Conservation (phyloP, 2,888 invertebrate genomes). For the Cerastis rubricosa region DNA sequence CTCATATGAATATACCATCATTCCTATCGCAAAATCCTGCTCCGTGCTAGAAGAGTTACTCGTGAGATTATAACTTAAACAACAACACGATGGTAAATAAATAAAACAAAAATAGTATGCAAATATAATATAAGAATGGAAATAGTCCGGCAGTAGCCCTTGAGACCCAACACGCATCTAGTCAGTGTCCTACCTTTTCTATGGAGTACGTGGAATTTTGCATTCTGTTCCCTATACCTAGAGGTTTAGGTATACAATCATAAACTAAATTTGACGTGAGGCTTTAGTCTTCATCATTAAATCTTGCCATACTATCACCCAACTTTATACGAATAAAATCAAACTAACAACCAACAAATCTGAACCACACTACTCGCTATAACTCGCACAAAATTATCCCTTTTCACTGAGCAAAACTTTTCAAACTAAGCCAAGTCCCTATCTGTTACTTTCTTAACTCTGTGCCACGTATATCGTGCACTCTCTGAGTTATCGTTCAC, state of each 20-base stretch:
- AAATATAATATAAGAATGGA: too few species aligned
- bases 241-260: too few species aligned
- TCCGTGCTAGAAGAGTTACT: neutral
- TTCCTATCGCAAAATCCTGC: neutral
- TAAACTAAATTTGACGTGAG: neutral
- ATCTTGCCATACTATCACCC: neutral
- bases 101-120: too few species aligned
- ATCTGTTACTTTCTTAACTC: conserved; percentile 64
- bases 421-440: conserved; percentile 41
- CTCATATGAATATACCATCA: neutral
- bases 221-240: neutral
- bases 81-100: neutral
- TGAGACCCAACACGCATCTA: neutral
- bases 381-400: conserved; percentile 54
- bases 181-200: too few species aligned
- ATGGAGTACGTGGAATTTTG: neutral
- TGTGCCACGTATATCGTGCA: conserved; percentile 62
- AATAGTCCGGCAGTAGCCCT: neutral
- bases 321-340: conserved; percentile 13
- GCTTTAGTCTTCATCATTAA: neutral
- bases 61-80: neutral
- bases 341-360: conserved; percentile 32
- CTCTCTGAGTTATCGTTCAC: conserved; percentile 64
- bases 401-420: conserved; percentile 49
- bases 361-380: conserved; percentile 32